Evolutionary conservation across 2,113 vertebrate species (phyloP).

Genomic region (Notarius lentiginosus): DNA sequence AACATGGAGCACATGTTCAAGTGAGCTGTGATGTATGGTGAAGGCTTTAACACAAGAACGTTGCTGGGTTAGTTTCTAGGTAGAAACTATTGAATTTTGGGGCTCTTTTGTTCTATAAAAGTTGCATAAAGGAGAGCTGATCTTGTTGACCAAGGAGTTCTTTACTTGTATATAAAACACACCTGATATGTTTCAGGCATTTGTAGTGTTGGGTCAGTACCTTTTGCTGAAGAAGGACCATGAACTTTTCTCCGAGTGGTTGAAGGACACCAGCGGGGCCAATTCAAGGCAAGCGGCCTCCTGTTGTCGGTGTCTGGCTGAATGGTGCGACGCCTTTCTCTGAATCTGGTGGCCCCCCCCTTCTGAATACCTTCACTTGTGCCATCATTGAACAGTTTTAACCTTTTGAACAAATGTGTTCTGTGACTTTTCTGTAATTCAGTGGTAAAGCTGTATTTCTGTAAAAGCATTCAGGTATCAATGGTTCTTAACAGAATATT

Average conservation of each 20-base stretch:
- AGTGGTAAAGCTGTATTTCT: neutral
- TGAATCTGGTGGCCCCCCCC: constrained; percentile 46
- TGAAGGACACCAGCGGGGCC: constrained; percentile 64
- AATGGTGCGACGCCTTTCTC: constrained; percentile 71
- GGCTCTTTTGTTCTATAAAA: neutral
- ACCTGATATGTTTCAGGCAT: constrained; percentile 55
- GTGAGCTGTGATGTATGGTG: neutral
- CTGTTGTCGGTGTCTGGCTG: constrained; percentile 67
- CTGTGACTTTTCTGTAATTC: neutral
- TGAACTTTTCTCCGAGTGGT: constrained; percentile 69
- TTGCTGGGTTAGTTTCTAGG: neutral
- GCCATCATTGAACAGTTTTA: neutral
- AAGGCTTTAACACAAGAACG: neutral
- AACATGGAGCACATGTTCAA: neutral
- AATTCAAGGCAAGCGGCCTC: constrained; percentile 63
- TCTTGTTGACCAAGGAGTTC: neutral
- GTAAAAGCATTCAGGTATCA: neutral
- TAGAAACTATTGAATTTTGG: too few species aligned
- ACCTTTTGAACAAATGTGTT: neutral
- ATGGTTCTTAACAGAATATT: neutral
- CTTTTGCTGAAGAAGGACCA: constrained; percentile 68
- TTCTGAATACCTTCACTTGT: neutral
- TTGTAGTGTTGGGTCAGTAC: constrained; percentile 70
- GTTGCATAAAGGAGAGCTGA: neutral
- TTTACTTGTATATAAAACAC: neutral